A percentile compares a stretch with the other conserved stretches of the same genome.
Conservation (phyloP, 64 coral and sea anemone species). For the Orbicella faveolata region DNA sequence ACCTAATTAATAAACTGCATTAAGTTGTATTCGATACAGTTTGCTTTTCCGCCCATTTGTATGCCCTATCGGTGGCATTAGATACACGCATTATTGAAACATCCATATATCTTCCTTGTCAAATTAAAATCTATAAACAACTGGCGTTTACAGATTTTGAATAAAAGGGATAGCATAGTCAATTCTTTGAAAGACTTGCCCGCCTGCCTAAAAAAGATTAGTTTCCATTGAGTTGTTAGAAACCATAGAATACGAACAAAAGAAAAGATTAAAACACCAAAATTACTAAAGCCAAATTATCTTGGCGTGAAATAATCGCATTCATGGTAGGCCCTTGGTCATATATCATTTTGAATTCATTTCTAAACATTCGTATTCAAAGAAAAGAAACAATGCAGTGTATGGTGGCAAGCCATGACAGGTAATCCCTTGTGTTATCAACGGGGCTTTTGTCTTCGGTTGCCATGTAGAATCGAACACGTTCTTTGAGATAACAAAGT, state of each 20-base stretch:
- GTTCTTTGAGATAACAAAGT: conserved; percentile 42
- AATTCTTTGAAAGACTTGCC: neutral
- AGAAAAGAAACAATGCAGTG: conserved; percentile 19
- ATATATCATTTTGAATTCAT: conserved; percentile 23
- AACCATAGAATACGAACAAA: neutral
- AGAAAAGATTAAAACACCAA: neutral
- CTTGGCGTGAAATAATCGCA: neutral
- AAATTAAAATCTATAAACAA: too few relatives aligned
- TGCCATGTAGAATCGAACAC: conserved; percentile 38
- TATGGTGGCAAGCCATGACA: neutral
- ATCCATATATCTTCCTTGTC: too few relatives aligned
- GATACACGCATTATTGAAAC: too few relatives aligned
- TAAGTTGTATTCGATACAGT: neutral
- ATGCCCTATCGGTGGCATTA: too few relatives aligned
- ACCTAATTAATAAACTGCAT: neutral
- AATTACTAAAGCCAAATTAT: neutral
- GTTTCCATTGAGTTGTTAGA: neutral
- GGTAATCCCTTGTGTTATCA: conserved; percentile 29
- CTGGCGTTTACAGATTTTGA: too few relatives aligned
- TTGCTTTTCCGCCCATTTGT: too few relatives aligned
- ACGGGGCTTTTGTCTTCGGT: conserved; percentile 25
- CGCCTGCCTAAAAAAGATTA: neutral
- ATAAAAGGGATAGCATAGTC: neutral
- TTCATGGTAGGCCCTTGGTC: neutral
- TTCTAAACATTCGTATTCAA: conserved; percentile 41